phyloP scores from a whole-genome alignment of 2,113 vertebrate species.

The Chionis minor region DNA sequence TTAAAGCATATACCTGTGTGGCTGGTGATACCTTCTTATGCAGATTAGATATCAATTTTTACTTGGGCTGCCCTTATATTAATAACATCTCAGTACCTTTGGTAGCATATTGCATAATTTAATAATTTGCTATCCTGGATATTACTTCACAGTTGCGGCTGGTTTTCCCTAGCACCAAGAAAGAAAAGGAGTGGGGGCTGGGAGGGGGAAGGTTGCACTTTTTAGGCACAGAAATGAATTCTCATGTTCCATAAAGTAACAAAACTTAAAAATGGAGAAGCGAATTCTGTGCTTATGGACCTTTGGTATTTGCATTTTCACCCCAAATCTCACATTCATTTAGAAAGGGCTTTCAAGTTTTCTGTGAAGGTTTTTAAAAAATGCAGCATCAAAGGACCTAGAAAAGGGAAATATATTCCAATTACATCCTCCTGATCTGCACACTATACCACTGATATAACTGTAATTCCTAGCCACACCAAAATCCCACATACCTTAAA shows the following conservation, averaged over 20 bases:
- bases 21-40: not conserved
- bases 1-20: not conserved
- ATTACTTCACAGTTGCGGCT: not conserved
- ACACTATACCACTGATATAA: not conserved
- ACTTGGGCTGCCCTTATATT: not conserved
- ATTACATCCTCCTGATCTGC: not conserved
- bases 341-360: not conserved
- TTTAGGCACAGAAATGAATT: not conserved
- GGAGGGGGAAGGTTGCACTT: rapidly evolving
- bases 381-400: not conserved
- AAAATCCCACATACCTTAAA: not conserved
- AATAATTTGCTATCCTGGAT: not conserved
- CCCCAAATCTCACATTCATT: not conserved
- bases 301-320: not conserved
- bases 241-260: not conserved
- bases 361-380: not conserved
- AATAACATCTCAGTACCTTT: not conserved
- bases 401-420: not conserved
- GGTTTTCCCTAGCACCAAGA: not conserved
- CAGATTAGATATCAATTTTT: not conserved
- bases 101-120: not conserved
- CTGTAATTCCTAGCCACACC: not conserved
- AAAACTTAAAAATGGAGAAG: not conserved
- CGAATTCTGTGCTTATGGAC: not conserved
- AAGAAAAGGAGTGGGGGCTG: too few species aligned